Base-by-base conservation (phyloP, 2,888 invertebrate genomes). In the Plebejus anna region DNA sequence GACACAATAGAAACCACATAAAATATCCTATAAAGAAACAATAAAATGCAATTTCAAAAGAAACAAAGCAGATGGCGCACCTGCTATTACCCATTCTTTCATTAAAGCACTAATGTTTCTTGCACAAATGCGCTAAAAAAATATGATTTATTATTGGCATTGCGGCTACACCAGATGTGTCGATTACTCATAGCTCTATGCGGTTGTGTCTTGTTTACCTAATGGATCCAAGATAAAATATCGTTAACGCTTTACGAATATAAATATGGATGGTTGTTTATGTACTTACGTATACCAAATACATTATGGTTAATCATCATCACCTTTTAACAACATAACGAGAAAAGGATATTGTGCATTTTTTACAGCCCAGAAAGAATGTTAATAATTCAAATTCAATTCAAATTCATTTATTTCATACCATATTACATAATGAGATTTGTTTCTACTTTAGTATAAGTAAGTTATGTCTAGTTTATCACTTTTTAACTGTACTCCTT, bases 101-200 rank as follows among this genome's bases (percentile, higher is more conserved):
- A 73, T 73, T 73, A 72, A 28, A 72, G 72, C 72, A 73, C 55
- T 55, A 73, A 73, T 73, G 73, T 72, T 72, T 47, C 73, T 73
- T 73, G 73, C 59, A 76, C 76, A 79, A 77, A 79, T 73, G 76
- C n/a, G 75, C 76, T 79, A 77, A 79, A 80, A 78, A 78, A 76
- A 75, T 75, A 78, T 78, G 78, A 79, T 79, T 78, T 80, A 80
- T 80, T 75, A 76, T 70, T 70, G 77, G 78, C 71, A 77, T 78
- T 78, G 79, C 77, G 76, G 72, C 76, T 73, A 57, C 75, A 78
- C 80, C 80, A 80, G 80, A 80, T 80, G 80, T 77, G 80, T 79
- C 80, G 80, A 80, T 80, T 80, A 80, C 80, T 80, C 80, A 80
- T 80, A 79, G 80, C 78, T 76, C 80, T 79, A 79, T 80, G 79